Percentiles rank a stretch among this genome's conserved stretches.
Conservation (phyloP, 2,113 vertebrate genomes). For the Osmerus mordax region DNA sequence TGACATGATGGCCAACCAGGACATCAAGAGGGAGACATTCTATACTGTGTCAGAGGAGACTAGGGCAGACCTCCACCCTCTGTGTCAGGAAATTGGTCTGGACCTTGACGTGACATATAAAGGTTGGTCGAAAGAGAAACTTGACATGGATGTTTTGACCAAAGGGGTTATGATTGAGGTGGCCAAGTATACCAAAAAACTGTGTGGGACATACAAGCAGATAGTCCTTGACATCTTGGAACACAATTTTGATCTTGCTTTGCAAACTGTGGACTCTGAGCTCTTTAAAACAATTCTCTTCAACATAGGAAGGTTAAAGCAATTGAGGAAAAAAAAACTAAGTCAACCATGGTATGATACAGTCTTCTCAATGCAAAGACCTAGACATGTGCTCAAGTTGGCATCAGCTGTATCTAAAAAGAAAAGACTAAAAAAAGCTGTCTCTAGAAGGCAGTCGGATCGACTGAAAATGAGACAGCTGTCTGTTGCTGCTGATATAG, state of each 20-base stretch:
- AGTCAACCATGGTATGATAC: no score
- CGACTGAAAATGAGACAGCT: no score
- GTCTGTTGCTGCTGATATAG: background rate
- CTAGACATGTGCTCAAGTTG: no score
- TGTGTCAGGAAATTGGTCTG: background rate
- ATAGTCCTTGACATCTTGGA: background rate
- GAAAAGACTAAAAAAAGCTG: no score
- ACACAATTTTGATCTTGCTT: conserved; percentile 4
- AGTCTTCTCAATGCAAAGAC: no score
- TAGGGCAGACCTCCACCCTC: background rate
- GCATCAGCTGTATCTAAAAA: no score
- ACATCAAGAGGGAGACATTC: background rate
- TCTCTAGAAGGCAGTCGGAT: no score
- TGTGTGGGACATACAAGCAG: background rate
- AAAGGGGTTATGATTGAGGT: background rate
- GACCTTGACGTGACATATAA: background rate
- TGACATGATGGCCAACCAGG: background rate
- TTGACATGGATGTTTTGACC: background rate
- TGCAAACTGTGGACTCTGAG: background rate
- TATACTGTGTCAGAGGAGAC: background rate
- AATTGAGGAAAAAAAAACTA: background rate
- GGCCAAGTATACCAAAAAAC: background rate
- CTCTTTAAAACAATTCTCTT: background rate
- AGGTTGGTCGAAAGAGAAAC: background rate
- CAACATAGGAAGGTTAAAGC: background rate